Base-by-base conservation (phyloP, 1,140 invertebrate species). In the Heterodera schachtii region DNA sequence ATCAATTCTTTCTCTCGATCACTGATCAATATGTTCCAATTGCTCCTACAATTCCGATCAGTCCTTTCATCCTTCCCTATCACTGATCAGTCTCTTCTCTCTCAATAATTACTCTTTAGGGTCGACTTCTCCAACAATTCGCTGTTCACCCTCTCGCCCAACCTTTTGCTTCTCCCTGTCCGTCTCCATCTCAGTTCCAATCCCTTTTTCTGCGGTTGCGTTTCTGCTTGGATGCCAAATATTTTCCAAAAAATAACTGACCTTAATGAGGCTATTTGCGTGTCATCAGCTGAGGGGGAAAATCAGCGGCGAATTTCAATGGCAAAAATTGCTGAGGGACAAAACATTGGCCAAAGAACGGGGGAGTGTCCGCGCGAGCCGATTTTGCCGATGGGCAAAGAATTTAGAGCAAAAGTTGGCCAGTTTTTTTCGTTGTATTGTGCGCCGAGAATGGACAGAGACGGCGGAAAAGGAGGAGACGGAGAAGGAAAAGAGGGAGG, bases 381-480 rank as follows among this genome's bases (percentile, higher is more conserved):
- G 64, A 70, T 86, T 60, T 49, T 79, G 46, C 86, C 85, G 47
- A 73, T 86, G 47, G 85, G 85, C 41, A 73, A 43, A 44, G 19
- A 87, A 52, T 64, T 87, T 13, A 71, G 44, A 3, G 85, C 82
- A 43, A 75, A 74, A 46, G 74, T 86, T 47, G 85, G 85, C 21
- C 46, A 76, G n/a, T 80, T 76, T 44, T 85, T 87, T 73, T 84
- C 85, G 21, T 49, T 87, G 31, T 86, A 86, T 52, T 86, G 85
- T 78, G 79, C 79, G 43, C 43, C 83, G 31, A 43, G 75, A 3
- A 41, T 13, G 57, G 57, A 64, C 57, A 31, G 31, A 31, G 57
- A 13, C 44, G 5, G 19, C 9, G 44, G 52, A 9, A 60, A 44
- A n/a, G 47, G 46, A 19, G 21, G 52, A 5, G 73, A 78, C 66